A percentile compares a stretch with the other conserved stretches of the same genome.
Evolutionary conservation across 2,888 invertebrate genomes (phyloP).

Genomic region (Salticus scenicus): DNA sequence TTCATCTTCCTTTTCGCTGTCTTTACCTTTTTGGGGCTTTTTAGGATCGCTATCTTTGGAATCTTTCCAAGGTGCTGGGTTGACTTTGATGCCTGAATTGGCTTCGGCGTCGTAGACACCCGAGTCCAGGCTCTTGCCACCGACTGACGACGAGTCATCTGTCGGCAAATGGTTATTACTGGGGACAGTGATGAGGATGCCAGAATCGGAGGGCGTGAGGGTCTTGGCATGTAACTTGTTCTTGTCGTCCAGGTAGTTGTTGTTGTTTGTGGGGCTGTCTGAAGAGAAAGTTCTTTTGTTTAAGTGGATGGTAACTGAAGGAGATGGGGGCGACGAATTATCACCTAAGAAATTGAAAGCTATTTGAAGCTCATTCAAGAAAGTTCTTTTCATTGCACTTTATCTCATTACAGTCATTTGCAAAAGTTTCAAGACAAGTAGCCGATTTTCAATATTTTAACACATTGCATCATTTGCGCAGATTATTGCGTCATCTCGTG

Average conservation of each 20-base stretch:
- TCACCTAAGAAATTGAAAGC: background rate
- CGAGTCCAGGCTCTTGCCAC: constrained; percentile 53
- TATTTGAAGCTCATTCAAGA: background rate
- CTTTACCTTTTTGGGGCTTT: background rate
- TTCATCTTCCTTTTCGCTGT: background rate
- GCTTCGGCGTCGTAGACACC: constrained; percentile 29
- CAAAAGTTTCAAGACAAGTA: too few relatives aligned
- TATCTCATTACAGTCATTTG: too few relatives aligned
- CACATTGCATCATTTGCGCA: too few relatives aligned
- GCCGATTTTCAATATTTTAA: too few relatives aligned
- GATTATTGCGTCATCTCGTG: too few relatives aligned
- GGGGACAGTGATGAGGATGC: constrained; percentile 41
- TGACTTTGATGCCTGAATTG: constrained; percentile 9
- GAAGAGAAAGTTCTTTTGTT: background rate
- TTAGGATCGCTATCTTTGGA: background rate
- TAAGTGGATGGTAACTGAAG: constrained; percentile 26
- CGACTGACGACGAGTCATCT: constrained; percentile 37
- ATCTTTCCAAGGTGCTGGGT: background rate
- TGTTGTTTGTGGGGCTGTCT: background rate
- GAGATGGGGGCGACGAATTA: constrained; percentile 21
- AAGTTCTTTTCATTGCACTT: too few relatives aligned
- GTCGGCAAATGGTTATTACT: background rate
- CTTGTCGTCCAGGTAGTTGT: constrained; percentile 22
- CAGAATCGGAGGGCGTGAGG: constrained; percentile 49
- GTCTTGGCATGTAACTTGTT: background rate